Conservation (phyloP, 2,113 vertebrate genomes). For the Pica pica region DNA sequence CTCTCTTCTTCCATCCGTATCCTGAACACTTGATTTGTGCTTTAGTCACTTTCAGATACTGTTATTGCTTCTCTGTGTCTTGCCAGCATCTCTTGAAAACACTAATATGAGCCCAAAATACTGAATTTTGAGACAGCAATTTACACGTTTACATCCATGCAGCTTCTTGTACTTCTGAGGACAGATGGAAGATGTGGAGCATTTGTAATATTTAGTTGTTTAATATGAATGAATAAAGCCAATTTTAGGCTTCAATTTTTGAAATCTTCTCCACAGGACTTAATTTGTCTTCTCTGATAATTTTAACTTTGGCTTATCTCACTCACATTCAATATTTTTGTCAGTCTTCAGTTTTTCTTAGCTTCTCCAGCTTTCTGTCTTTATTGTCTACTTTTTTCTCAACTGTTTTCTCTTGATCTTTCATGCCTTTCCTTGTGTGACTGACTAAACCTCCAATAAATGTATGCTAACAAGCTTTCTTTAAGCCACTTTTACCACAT, state of each 20-base stretch:
- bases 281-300: neutral
- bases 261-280: neutral
- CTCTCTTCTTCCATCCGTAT: neutral
- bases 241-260: neutral
- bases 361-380: neutral
- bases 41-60: neutral
- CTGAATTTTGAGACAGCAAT: neutral
- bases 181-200: neutral
- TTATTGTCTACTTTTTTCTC: neutral
- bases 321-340: neutral
- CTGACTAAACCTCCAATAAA: neutral
- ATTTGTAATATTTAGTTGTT: neutral
- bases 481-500: neutral
- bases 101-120: neutral
- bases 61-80: neutral
- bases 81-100: neutral
- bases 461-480: neutral
- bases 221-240: neutral
- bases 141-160: neutral
- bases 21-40: neutral
- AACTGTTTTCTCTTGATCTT: neutral
- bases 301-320: neutral
- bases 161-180: neutral
- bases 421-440: neutral
- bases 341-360: neutral